Conservation (phyloP, 2,888 invertebrate species). For the Drosophila suboccidentalis region DNA sequence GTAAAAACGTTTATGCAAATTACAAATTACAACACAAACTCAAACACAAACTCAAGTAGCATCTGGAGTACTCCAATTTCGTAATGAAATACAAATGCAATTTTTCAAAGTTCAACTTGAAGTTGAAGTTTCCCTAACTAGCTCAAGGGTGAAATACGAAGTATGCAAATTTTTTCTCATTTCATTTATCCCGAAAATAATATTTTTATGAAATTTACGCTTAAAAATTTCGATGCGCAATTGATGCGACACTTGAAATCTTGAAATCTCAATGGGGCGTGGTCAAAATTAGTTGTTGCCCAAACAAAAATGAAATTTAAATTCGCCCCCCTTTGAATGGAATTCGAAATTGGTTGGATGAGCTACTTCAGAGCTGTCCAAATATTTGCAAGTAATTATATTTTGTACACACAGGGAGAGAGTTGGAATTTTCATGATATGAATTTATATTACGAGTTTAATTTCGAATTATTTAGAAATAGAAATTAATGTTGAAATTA, state of each 20-base stretch:
- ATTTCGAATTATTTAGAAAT: neutral
- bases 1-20: constrained; percentile 72
- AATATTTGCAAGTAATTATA: constrained; percentile 75
- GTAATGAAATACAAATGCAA: constrained; percentile 64
- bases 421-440: neutral
- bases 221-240: constrained; percentile 76
- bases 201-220: constrained; percentile 62
- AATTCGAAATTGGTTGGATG: constrained; percentile 7
- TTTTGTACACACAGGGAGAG: constrained; percentile 41
- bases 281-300: constrained; percentile 66
- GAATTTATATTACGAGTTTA: neutral
- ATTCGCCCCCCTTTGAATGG: constrained; percentile 15
- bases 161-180: constrained; percentile 55
- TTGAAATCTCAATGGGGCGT: constrained; percentile 68
- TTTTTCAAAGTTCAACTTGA: constrained; percentile 17
- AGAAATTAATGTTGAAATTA: no score
- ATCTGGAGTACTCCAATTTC: constrained; percentile 71
- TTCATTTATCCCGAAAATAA: constrained; percentile 1
- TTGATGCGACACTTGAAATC: constrained; percentile 71
- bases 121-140: constrained; percentile 21
- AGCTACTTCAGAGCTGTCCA: constrained; percentile 41
- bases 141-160: constrained; percentile 49
- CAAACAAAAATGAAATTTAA: neutral
- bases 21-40: constrained; percentile 21
- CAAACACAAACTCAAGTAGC: constrained; percentile 46